Conservation (phyloP, 2,888 invertebrate genomes). For the Teleiodes luculella region DNA sequence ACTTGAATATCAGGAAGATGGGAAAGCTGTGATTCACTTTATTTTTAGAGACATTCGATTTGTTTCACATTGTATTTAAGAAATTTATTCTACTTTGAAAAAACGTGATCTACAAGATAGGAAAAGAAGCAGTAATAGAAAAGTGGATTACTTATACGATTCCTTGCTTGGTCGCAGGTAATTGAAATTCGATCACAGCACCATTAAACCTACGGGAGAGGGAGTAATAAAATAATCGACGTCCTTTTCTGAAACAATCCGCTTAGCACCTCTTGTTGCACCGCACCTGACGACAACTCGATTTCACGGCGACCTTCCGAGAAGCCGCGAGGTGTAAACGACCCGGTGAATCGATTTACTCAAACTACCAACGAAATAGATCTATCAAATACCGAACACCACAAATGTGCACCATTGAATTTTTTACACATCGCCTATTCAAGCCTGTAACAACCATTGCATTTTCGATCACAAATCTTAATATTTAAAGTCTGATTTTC, state of each 20-base stretch:
- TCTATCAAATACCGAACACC: slow-evolving; percentile 56
- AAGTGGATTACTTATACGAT: not conserved
- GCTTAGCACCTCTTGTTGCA: slow-evolving; percentile 48
- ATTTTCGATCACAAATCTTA: not conserved
- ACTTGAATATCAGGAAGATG: too few species aligned
- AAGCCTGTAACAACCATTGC: not conserved
- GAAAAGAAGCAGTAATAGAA: not conserved
- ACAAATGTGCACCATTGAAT: slow-evolving; percentile 34
- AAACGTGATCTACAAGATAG: too few species aligned
- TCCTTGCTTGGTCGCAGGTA: slow-evolving; percentile 9
- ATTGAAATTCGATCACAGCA: slow-evolving; percentile 28
- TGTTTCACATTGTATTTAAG: too few species aligned
- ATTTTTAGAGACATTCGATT: too few species aligned
- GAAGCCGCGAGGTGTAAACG: slow-evolving; percentile 61
- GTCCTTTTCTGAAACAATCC: slow-evolving; percentile 31
- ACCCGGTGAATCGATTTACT: slow-evolving; percentile 49
- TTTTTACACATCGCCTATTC: not conserved
- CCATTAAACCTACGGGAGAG: slow-evolving; percentile 10
- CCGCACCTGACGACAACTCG: slow-evolving; percentile 59
- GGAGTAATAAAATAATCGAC: slow-evolving; percentile 32
- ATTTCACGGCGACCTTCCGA: slow-evolving; percentile 58
- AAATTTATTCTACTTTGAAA: too few species aligned
- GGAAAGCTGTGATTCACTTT: too few species aligned
- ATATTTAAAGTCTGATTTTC: slow-evolving; percentile 18
- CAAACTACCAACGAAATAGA: slow-evolving; percentile 41